A percentile compares a stretch with the other conserved stretches of the same genome.
These are phyloP conservation scores for Tigriopus californicus DNA, from an alignment of 2,888 invertebrate genomes.

Conservation along the genomic window DNA sequence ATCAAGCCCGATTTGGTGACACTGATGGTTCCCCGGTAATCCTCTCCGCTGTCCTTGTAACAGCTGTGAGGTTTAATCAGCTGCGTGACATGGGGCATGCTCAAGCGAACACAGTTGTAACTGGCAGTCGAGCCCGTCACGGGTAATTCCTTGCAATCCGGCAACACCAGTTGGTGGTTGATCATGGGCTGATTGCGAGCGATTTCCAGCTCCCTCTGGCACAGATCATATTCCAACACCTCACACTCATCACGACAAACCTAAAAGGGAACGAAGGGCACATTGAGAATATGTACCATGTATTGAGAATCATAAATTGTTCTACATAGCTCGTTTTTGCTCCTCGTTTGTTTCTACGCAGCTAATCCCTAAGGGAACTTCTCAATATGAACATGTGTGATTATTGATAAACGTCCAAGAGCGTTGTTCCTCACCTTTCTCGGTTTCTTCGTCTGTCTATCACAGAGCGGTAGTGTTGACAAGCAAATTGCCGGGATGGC, in stretches of 20 bases:
- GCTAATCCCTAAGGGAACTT: too few relatives aligned
- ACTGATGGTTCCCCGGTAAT: constrained; percentile 51
- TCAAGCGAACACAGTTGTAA: constrained; percentile 52
- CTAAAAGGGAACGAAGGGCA: constrained; percentile 34
- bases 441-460: constrained; percentile 31
- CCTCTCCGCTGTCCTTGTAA: constrained; percentile 64
- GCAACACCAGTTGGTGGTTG: constrained; percentile 50
- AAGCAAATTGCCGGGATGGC: constrained; percentile 78
- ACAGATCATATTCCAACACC: constrained; percentile 69
- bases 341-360: too few relatives aligned
- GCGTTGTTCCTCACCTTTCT: neutral
- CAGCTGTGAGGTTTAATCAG: constrained; percentile 42
- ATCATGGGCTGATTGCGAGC: constrained; percentile 81
- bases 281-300: too few relatives aligned
- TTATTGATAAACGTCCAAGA: too few relatives aligned
- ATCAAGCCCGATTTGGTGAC: constrained; percentile 39
- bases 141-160: constrained; percentile 59
- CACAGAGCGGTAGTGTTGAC: constrained; percentile 75
- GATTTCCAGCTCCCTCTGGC: constrained; percentile 77
- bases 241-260: constrained; percentile 88
- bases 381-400: too few relatives aligned
- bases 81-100: constrained; percentile 30
- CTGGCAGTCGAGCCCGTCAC: constrained; percentile 41
- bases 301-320: too few relatives aligned
- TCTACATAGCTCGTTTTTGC: too few relatives aligned